Evolutionary conservation across 2,113 vertebrate genomes (phyloP).

Genomic region (Petroica traversi): DNA sequence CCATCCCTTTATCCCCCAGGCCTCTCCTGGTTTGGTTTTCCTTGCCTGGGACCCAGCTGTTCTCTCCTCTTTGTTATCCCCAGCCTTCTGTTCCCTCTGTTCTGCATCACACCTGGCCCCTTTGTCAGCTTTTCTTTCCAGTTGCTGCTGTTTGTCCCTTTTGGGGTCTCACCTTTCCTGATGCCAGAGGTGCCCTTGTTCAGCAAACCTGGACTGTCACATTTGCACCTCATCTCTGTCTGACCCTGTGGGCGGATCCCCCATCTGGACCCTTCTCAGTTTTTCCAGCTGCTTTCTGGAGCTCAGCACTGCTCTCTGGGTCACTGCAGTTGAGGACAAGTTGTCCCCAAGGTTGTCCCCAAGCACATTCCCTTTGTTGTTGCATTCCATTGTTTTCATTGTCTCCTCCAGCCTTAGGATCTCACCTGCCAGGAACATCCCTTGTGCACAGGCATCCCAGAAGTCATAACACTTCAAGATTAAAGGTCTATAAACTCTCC

Average conservation of each 20-base stretch:
- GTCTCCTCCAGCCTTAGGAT: background rate
- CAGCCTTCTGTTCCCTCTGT: background rate
- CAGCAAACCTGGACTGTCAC: background rate
- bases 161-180: background rate
- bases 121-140: background rate
- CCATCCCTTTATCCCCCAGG: background rate
- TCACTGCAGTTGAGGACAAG: accelerated
- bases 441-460: background rate
- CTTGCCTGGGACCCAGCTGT: constrained; percentile 4
- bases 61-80: constrained; percentile 27
- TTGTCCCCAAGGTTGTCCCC: background rate
- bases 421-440: accelerated
- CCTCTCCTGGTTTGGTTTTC: background rate
- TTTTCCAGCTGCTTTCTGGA: background rate
- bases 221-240: background rate
- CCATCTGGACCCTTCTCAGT: background rate
- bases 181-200: background rate
- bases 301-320: background rate
- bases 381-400: background rate
- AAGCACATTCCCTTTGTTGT: background rate
- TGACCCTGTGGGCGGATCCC: accelerated
- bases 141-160: background rate
- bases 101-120: background rate
- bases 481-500: background rate
- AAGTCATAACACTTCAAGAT: accelerated